These are phyloP conservation scores for Camponotus floridanus DNA, from an alignment of 1,140 invertebrate species.

Conservation along the genomic window DNA sequence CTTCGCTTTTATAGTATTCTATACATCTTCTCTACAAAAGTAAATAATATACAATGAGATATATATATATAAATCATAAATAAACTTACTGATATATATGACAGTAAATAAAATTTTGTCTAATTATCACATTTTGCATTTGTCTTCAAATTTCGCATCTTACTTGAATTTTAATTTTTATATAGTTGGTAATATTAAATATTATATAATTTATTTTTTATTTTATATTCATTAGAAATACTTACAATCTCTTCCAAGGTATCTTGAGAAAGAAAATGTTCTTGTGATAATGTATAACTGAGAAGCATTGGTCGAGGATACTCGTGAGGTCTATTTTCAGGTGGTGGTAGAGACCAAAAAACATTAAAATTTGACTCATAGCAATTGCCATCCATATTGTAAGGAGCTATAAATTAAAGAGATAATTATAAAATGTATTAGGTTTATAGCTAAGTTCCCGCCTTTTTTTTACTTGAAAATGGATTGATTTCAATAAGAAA, in stretches of 20 bases:
- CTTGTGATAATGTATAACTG: constrained; percentile 93
- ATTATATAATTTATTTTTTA: constrained; percentile 3
- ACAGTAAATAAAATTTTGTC: not conserved
- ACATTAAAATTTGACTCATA: constrained; percentile 93
- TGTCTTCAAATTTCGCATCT: not conserved
- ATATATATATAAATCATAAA: too few species aligned
- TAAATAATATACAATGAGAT: not conserved
- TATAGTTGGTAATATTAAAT: too few species aligned
- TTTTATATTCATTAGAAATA: constrained; percentile 21
- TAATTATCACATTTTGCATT: not conserved
- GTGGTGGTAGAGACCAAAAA: constrained; percentile 98
- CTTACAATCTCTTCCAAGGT: constrained; percentile 94
- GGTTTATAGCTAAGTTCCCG: not conserved
- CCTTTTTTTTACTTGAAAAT: too few species aligned
- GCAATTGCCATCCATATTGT: constrained; percentile 92
- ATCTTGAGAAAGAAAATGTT: constrained; percentile 93
- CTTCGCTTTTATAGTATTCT: constrained; percentile 93
- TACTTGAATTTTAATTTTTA: not conserved
- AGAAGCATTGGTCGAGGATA: constrained; percentile 96
- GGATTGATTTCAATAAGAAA: too few species aligned
- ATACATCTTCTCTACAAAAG: constrained; percentile 90
- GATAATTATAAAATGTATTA: constrained; percentile 6
- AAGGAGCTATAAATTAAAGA: constrained; percentile 90
- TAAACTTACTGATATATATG: too few species aligned
- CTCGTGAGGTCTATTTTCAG: constrained; percentile 95